Conservation (phyloP, 2,888 invertebrate genomes). For the Eupeodes luniger region DNA sequence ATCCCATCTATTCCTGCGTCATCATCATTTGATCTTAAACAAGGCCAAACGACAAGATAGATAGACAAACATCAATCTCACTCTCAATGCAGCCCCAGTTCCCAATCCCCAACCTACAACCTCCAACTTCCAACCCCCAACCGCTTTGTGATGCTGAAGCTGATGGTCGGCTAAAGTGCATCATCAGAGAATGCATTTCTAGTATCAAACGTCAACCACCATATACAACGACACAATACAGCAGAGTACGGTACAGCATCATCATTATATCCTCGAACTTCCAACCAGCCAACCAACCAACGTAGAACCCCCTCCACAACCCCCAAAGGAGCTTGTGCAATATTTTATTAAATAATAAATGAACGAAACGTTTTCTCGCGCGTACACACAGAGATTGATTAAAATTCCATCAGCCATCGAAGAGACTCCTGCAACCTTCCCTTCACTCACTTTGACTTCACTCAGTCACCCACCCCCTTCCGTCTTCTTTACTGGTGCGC, state of each 20-base stretch:
- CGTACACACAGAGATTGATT: slow-evolving; percentile 73
- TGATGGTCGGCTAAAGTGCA: slow-evolving; percentile 29
- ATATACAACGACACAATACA: slow-evolving; percentile 7
- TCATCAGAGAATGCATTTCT: slow-evolving; percentile 42
- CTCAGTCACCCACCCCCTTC: not conserved
- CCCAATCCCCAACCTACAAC: not conserved
- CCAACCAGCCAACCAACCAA: not conserved
- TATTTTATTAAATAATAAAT: slow-evolving; percentile 75
- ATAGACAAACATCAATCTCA: slow-evolving; percentile 63
- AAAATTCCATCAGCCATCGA: slow-evolving; percentile 74
- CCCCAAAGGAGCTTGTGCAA: slow-evolving; percentile 54
- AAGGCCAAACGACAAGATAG: slow-evolving; percentile 59
- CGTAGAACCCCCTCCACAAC: not conserved
- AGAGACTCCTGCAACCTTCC: slow-evolving; percentile 47
- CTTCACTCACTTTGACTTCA: not conserved
- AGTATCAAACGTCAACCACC: slow-evolving; percentile 52
- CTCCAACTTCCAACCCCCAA: not conserved
- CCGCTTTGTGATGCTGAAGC: not conserved
- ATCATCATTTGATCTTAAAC: slow-evolving; percentile 63
- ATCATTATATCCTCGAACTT: slow-evolving; percentile 27
- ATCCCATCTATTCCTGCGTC: slow-evolving; percentile 34
- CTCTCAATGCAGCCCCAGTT: not conserved
- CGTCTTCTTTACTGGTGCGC: slow-evolving; percentile 1
- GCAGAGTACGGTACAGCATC: slow-evolving; percentile 10
- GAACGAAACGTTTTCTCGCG: slow-evolving; percentile 72